phyloP scores from a whole-genome alignment of 2,888 invertebrate species.

The Willowsia nigromaculata region DNA sequence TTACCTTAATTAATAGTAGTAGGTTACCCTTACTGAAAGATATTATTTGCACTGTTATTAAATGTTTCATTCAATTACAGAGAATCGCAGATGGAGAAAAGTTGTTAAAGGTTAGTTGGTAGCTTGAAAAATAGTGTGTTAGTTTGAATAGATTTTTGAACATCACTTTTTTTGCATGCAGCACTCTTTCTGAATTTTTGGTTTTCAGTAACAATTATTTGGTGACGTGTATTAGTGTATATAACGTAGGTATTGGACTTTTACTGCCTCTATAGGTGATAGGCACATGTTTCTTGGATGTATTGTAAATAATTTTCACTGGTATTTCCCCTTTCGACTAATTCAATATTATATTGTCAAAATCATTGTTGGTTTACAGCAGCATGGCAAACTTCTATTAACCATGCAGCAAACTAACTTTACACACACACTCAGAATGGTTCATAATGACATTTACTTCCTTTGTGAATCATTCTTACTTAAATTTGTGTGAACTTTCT shows the following conservation, averaged over 20 bases:
- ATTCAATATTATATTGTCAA: background rate
- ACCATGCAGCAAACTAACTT: background rate
- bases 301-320: background rate
- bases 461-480: background rate
- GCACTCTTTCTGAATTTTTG: background rate
- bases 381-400: background rate
- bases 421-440: background rate
- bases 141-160: background rate
- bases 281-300: background rate
- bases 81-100: conserved; percentile 74
- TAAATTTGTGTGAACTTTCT: background rate
- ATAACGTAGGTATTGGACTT: background rate
- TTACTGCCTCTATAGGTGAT: background rate
- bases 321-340: background rate
- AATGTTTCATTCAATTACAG: conserved; percentile 53
- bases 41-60: conserved; percentile 24
- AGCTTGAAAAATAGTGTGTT: conserved; percentile 36
- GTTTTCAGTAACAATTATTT: conserved; percentile 1
- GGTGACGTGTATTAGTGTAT: background rate
- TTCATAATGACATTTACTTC: background rate
- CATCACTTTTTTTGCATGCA: conserved; percentile 30
- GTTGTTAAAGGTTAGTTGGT: conserved; percentile 76
- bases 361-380: background rate
- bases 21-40: background rate
- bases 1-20: background rate